Conservation (phyloP, 2,888 invertebrate genomes). For the Ectropis crepuscularia region DNA sequence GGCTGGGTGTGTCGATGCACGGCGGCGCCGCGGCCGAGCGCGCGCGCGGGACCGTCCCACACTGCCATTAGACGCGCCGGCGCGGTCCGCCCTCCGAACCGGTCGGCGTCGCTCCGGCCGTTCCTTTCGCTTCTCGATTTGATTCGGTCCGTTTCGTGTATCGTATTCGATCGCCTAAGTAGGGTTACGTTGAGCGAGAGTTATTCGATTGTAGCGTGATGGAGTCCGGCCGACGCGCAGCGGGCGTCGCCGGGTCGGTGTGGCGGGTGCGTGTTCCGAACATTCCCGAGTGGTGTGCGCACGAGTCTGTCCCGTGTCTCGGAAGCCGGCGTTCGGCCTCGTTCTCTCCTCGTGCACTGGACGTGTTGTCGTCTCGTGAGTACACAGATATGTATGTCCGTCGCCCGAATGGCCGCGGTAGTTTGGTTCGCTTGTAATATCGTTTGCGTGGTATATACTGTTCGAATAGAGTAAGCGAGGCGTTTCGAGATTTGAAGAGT, state of each 20-base stretch:
- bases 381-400: too few species aligned
- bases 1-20: too few species aligned
- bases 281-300: too few species aligned
- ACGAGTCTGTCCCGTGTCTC: too few species aligned
- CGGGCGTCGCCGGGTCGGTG: background rate
- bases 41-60: background rate
- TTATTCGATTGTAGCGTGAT: conserved; percentile 12
- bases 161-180: conserved; percentile 29
- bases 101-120: conserved; percentile 23
- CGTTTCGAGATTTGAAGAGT: conserved; percentile 50
- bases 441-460: conserved; percentile 58
- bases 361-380: background rate
- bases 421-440: conserved; percentile 63
- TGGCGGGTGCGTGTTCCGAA: too few species aligned
- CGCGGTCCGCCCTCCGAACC: conserved; percentile 16
- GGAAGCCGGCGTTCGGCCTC: conserved; percentile 3
- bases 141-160: conserved; percentile 26
- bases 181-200: conserved; percentile 26
- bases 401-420: conserved; percentile 36
- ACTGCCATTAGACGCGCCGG: background rate
- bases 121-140: conserved; percentile 30
- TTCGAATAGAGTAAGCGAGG: conserved; percentile 53
- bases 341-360: conserved; percentile 46
- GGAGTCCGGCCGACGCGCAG: too few species aligned
- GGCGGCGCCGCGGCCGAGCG: too few species aligned